A percentile compares a stretch with the other conserved stretches of the same genome.
Evolutionary conservation across 1,140 invertebrate genomes (phyloP).

Genomic region (Calliphora vicina): DNA sequence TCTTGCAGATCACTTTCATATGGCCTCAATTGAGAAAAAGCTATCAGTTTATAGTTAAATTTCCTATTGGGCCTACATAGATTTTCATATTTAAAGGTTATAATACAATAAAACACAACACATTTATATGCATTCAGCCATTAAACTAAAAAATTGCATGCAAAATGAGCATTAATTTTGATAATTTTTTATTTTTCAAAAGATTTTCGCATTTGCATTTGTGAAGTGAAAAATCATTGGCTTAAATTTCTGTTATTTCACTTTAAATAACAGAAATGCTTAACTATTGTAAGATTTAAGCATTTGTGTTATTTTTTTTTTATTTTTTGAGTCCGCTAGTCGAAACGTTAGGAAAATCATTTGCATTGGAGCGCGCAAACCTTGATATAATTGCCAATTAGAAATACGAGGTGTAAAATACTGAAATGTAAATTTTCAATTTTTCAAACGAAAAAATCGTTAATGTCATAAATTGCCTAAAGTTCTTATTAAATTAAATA

Average conservation of each 20-base stretch:
- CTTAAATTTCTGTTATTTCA: not conserved
- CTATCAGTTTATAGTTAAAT: too few species aligned
- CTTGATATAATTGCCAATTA: constrained; percentile 13
- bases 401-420: constrained; percentile 16
- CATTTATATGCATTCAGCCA: not conserved
- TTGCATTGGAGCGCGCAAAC: too few species aligned
- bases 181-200: not conserved
- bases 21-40: too few species aligned
- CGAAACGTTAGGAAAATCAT: not conserved
- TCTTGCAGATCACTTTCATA: too few species aligned
- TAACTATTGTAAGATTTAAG: not conserved
- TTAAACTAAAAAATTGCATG: not conserved
- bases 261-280: not conserved
- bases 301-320: not conserved
- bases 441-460: not conserved
- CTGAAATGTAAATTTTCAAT: not conserved
- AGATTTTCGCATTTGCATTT: not conserved
- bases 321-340: not conserved
- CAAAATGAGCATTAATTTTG: not conserved
- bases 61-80: not conserved
- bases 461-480: not conserved
- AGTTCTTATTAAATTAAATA: constrained; percentile 14
- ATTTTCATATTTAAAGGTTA: not conserved
- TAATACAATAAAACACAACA: not conserved
- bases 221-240: not conserved